phyloP scores from a whole-genome alignment of 2,113 vertebrate species.

The Gadus macrocephalus region DNA sequence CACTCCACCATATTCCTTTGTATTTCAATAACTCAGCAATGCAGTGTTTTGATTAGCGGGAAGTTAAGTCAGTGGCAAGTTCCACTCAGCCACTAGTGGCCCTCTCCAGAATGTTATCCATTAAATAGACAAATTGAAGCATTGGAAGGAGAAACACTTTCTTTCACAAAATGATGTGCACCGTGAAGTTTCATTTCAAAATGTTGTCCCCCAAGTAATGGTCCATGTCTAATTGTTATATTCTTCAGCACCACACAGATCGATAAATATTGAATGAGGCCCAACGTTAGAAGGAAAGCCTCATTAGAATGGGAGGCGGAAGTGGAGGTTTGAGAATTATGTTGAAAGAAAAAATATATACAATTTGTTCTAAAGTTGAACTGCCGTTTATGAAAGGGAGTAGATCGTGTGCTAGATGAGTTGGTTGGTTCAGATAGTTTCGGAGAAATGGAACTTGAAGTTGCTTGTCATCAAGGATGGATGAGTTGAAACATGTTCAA shows the following conservation, averaged over 20 bases:
- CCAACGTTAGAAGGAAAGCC: background rate
- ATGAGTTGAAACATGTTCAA: conserved; percentile 19
- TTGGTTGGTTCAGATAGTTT: too few species aligned
- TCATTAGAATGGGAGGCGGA: background rate
- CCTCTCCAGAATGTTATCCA: background rate
- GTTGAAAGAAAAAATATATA: background rate
- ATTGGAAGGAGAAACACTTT: background rate
- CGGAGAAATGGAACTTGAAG: background rate
- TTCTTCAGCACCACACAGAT: too few species aligned
- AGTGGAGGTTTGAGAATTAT: background rate
- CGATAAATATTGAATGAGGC: too few species aligned
- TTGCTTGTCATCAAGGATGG: conserved; percentile 8
- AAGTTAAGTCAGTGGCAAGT: background rate
- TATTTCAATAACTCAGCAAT: background rate
- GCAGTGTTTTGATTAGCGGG: background rate
- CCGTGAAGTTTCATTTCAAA: too few species aligned
- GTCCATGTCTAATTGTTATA: too few species aligned
- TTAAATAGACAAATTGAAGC: background rate
- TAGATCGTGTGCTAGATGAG: background rate
- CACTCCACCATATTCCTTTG: background rate
- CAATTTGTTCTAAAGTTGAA: background rate
- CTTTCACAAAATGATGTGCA: too few species aligned
- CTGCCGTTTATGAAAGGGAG: background rate
- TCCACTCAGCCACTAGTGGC: background rate
- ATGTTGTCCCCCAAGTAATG: too few species aligned